Percentiles rank a stretch among this genome's conserved stretches.
Evolutionary conservation across 2,113 vertebrate genomes (phyloP).

Genomic region (Andinoacara biseriatus): DNA sequence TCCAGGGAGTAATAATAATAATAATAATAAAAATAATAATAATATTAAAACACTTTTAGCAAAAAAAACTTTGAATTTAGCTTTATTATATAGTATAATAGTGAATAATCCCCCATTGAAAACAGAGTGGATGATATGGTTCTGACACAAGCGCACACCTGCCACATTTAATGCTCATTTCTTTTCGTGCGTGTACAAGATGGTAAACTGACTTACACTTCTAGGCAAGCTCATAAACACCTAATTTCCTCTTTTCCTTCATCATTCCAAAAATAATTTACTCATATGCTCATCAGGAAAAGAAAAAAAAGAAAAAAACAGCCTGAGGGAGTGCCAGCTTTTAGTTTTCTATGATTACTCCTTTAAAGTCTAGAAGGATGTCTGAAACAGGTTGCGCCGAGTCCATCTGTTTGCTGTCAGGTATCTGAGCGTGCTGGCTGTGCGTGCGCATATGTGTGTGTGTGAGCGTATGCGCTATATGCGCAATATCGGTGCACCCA

Average conservation of each 20-base stretch:
- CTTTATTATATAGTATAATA: background rate
- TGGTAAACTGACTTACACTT: background rate
- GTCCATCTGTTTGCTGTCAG: conserved; percentile 71
- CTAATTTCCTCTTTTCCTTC: conserved; percentile 41
- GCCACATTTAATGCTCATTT: conserved; percentile 14
- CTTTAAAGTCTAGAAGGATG: conserved; percentile 42
- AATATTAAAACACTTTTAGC: background rate
- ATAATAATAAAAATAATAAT: background rate
- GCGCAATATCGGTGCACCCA: conserved; percentile 22
- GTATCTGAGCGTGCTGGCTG: conserved; percentile 23
- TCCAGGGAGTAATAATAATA: background rate
- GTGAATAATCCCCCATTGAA: background rate
- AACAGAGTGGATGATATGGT: background rate
- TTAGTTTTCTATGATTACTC: conserved; percentile 53
- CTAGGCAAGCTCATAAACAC: conserved; percentile 37
- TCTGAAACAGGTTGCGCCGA: conserved; percentile 46
- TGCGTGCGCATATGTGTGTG: background rate
- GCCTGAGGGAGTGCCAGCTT: conserved; percentile 27
- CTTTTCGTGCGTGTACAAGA: conserved; percentile 3
- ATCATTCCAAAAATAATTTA: conserved; percentile 27
- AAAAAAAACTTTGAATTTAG: background rate
- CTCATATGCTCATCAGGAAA: background rate
- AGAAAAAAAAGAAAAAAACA: conserved; percentile 10
- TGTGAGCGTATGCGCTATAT: background rate
- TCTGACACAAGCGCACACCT: conserved; percentile 19